phyloP scores from a whole-genome alignment of 1,140 invertebrate genomes.

The Dryas iulia region DNA sequence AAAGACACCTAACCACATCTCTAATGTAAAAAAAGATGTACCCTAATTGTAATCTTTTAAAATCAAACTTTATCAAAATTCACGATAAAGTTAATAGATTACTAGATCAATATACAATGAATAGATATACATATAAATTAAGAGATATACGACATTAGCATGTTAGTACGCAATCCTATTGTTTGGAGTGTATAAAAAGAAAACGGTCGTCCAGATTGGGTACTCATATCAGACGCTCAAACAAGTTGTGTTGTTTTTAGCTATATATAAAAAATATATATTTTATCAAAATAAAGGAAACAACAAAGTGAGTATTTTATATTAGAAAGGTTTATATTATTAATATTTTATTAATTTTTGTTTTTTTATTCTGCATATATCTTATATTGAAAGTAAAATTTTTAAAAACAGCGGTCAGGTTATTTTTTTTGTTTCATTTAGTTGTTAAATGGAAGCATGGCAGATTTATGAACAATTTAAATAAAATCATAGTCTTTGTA shows the following conservation, averaged over 20 bases:
- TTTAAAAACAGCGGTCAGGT: too few species aligned
- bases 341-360: too few species aligned
- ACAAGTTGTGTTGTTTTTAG: background rate
- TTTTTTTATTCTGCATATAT: too few species aligned
- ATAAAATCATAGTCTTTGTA: too few species aligned
- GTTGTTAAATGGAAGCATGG: too few species aligned
- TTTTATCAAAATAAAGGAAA: background rate
- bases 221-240: background rate
- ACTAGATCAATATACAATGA: background rate
- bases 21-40: background rate
- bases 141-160: background rate
- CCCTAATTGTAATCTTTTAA: background rate
- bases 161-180: conserved; percentile 16
- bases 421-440: too few species aligned
- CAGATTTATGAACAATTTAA: too few species aligned
- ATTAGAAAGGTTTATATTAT: background rate
- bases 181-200: conserved; percentile 17
- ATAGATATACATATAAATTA: background rate
- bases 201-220: background rate
- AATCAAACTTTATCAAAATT: background rate
- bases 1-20: background rate
- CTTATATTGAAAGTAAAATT: too few species aligned
- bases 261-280: background rate
- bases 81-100: background rate
- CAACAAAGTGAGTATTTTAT: background rate